Evolutionary conservation across 2,113 vertebrate species (phyloP).

Genomic region (Plectropomus leopardus): DNA sequence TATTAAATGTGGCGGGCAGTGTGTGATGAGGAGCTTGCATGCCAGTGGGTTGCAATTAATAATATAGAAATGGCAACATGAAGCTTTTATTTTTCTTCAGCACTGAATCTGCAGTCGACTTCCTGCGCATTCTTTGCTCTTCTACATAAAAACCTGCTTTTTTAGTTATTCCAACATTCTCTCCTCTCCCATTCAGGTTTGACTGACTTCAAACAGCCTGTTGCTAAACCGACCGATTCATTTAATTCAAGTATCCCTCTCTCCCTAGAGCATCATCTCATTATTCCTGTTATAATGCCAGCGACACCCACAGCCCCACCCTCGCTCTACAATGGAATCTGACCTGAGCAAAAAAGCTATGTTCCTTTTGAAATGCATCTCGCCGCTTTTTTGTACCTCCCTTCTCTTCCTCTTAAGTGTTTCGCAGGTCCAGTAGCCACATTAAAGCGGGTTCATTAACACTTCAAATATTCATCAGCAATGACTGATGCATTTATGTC

Average conservation of each 20-base stretch:
- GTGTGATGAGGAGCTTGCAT: constrained; percentile 44
- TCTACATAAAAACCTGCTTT: constrained; percentile 36
- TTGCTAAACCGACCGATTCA: constrained; percentile 71
- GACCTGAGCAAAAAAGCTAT: constrained; percentile 74
- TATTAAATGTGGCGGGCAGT: constrained; percentile 63
- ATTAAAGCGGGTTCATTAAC: constrained; percentile 48
- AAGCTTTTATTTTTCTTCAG: neutral
- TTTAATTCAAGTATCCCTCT: constrained; percentile 78
- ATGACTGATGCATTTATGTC: constrained; percentile 43
- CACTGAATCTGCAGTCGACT: neutral
- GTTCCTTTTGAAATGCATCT: constrained; percentile 83
- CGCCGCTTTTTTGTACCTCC: constrained; percentile 29
- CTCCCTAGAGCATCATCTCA: constrained; percentile 79
- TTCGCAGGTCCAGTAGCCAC: constrained; percentile 57
- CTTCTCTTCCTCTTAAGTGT: constrained; percentile 61
- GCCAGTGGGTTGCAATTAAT: constrained; percentile 35
- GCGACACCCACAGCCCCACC: constrained; percentile 83
- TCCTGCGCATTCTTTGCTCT: neutral
- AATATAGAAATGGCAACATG: neutral
- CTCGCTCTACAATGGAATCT: constrained; percentile 80
- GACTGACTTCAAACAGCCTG: constrained; percentile 72
- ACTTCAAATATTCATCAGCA: constrained; percentile 60
- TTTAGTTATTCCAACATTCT: constrained; percentile 24
- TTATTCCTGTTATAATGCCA: constrained; percentile 85
- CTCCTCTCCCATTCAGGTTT: constrained; percentile 48